These are phyloP conservation scores for Hozukius guyotensis DNA, from an alignment of 2,797 vertebrate species.

Conservation along the genomic window DNA sequence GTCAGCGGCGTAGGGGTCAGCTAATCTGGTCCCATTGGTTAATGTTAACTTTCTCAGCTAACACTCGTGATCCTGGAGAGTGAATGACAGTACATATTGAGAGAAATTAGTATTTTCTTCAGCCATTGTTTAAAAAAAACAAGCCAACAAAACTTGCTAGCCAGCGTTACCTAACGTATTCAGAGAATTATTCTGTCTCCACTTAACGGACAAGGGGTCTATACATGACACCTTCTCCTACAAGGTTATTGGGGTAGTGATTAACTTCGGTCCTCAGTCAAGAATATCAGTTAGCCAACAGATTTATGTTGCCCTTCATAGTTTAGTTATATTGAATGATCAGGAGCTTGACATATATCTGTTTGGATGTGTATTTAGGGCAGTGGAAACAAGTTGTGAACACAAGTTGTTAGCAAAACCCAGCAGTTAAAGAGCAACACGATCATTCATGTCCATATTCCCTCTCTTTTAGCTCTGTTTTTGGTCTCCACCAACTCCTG, in stretches of 20 bases:
- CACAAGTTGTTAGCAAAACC: neutral
- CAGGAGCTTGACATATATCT: too few relatives aligned
- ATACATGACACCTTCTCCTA: neutral
- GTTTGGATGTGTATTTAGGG: neutral
- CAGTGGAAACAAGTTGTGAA: neutral
- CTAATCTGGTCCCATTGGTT: too few relatives aligned
- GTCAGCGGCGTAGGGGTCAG: too few relatives aligned
- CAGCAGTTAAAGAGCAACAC: neutral
- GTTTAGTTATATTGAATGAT: neutral
- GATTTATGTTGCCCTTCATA: neutral
- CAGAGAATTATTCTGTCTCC: too few relatives aligned
- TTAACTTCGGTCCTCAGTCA: neutral
- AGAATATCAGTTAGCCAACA: neutral
- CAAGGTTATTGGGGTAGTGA: neutral
- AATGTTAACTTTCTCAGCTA: too few relatives aligned
- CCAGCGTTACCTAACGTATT: too few relatives aligned
- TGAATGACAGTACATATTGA: too few relatives aligned
- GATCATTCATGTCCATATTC: neutral
- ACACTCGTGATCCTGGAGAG: too few relatives aligned
- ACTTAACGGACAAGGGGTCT: too few relatives aligned
- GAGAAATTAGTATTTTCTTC: too few relatives aligned
- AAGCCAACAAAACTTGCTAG: too few relatives aligned
- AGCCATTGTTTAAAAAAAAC: too few relatives aligned
- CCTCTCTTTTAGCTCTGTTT: neutral
- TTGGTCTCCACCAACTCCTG: neutral